phyloP scores from a whole-genome alignment of 2,797 vertebrate genomes.

The Hypotaenidia okinawae region DNA sequence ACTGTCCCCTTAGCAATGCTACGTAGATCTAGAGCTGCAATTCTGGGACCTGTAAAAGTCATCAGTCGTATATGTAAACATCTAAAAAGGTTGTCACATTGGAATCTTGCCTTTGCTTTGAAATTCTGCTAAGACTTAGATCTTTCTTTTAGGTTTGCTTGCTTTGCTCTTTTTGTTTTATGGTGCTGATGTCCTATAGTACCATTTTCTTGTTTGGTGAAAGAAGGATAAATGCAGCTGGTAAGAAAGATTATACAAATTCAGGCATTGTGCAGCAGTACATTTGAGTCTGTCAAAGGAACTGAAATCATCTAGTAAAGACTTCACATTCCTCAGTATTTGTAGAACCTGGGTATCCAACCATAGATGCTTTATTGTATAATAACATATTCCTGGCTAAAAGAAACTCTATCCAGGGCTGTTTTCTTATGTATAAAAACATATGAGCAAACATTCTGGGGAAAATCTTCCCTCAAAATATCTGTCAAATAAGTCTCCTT shows the following conservation, averaged over 20 bases:
- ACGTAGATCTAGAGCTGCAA: too few species aligned
- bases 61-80: accelerated
- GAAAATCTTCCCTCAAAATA: neutral
- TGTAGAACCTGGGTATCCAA: neutral
- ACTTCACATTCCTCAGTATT: neutral
- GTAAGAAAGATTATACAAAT: neutral
- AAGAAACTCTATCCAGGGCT: neutral
- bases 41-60: neutral
- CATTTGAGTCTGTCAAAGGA: neutral
- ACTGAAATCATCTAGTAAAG: neutral
- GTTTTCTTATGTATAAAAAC: neutral
- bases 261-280: neutral
- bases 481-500: neutral
- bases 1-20: neutral
- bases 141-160: neutral
- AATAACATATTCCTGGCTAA: neutral
- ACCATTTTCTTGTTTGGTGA: neutral
- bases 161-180: neutral
- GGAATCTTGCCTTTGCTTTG: neutral
- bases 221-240: neutral
- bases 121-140: accelerated
- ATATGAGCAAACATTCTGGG: accelerated
- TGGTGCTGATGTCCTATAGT: neutral
- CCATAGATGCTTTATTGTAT: neutral
- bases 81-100: neutral